phyloP scores from a whole-genome alignment of 1,140 invertebrate species.

The Conopomorpha cramerella region DNA sequence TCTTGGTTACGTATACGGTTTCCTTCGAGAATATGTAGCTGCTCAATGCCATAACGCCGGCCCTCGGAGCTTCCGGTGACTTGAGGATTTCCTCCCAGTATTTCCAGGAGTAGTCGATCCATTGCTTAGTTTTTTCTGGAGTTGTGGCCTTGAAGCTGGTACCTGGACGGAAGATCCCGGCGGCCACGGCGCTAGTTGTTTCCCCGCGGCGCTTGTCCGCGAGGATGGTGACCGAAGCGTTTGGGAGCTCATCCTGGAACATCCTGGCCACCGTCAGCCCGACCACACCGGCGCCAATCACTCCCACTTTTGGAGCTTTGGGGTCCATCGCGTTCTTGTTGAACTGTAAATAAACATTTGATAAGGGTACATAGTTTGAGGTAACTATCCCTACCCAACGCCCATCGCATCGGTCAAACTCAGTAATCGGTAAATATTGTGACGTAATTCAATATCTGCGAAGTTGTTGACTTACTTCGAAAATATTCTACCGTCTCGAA shows the following conservation, averaged over 20 bases:
- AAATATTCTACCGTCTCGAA: no score
- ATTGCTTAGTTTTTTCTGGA: slow-evolving; percentile 74
- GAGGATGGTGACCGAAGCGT: slow-evolving; percentile 72
- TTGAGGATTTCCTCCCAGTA: slow-evolving; percentile 74
- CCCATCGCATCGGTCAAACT: no score
- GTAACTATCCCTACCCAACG: no score
- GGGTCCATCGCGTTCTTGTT: slow-evolving; percentile 26
- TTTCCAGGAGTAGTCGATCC: slow-evolving; percentile 79
- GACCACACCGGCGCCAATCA: slow-evolving; percentile 79
- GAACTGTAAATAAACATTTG: slow-evolving; percentile 5
- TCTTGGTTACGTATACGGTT: slow-evolving; percentile 68
- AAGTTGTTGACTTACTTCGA: no score
- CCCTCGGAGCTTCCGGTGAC: slow-evolving; percentile 62
- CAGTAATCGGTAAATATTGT: no score
- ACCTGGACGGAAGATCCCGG: slow-evolving; percentile 84
- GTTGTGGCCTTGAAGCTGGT: slow-evolving; percentile 72
- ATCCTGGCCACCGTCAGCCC: slow-evolving; percentile 75
- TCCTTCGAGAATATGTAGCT: slow-evolving; percentile 80
- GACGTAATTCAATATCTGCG: no score
- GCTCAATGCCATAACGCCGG: slow-evolving; percentile 74
- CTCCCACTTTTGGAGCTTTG: slow-evolving; percentile 53
- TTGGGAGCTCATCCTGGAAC: slow-evolving; percentile 70
- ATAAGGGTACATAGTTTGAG: neutral
- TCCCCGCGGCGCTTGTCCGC: slow-evolving; percentile 78
- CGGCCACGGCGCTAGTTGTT: slow-evolving; percentile 84